phyloP scores from a whole-genome alignment of 2,797 vertebrate genomes.

The Peromyscus eremicus region DNA sequence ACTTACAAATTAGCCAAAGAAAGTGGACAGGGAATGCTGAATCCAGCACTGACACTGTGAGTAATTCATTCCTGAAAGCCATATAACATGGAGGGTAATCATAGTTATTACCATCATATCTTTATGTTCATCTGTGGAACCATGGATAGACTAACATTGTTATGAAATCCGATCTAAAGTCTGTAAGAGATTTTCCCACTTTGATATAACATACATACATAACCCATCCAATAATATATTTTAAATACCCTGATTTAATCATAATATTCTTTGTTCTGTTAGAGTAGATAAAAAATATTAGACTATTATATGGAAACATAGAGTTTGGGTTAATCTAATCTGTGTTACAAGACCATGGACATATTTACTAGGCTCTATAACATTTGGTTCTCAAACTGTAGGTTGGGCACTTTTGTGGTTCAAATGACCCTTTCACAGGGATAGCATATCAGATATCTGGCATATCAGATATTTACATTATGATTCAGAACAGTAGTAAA shows the following conservation, averaged over 20 bases:
- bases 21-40: too few species aligned
- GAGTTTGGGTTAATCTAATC: background rate
- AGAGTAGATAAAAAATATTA: background rate
- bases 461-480: too few species aligned
- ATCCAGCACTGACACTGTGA: too few species aligned
- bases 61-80: background rate
- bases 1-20: too few species aligned
- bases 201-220: background rate
- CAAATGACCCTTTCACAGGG: too few species aligned
- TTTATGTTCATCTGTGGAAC: too few species aligned
- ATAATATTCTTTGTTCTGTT: background rate
- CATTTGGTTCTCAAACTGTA: too few species aligned
- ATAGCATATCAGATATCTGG: too few species aligned
- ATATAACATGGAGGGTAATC: background rate
- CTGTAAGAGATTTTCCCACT: background rate
- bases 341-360: background rate
- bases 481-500: too few species aligned
- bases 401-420: too few species aligned
- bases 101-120: too few species aligned
- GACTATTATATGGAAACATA: background rate
- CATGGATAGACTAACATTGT: background rate
- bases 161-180: background rate
- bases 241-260: background rate
- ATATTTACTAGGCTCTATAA: background rate
- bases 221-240: background rate